These are phyloP conservation scores for Philereme transversata DNA, from an alignment of 2,888 invertebrate species.

Conservation along the genomic window DNA sequence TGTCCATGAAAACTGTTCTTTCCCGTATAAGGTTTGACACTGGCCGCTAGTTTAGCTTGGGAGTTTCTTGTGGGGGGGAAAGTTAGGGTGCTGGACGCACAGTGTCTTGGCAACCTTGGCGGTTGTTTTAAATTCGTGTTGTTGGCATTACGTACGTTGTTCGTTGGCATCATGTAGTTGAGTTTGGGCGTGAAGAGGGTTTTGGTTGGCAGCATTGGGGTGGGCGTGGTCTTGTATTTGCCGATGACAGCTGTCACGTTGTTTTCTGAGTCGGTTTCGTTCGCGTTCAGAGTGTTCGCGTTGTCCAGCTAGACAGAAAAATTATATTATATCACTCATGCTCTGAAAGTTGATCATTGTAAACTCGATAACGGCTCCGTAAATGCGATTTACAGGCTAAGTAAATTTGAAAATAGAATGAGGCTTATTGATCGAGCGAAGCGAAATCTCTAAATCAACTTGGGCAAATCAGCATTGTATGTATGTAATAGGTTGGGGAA, in stretches of 20 bases:
- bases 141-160: conserved; percentile 71
- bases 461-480: too few species aligned
- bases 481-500: too few species aligned
- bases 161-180: conserved; percentile 78
- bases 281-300: conserved; percentile 66
- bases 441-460: too few species aligned
- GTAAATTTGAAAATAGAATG: too few species aligned
- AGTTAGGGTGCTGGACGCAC: conserved; percentile 73
- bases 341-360: too few species aligned
- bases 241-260: conserved; percentile 76
- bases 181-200: conserved; percentile 71
- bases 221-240: conserved; percentile 75
- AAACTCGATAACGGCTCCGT: too few species aligned
- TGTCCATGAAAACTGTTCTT: conserved; percentile 75
- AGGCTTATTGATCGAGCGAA: too few species aligned
- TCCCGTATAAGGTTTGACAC: conserved; percentile 67
- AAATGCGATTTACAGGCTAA: too few species aligned
- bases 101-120: conserved; percentile 63
- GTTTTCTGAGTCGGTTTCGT: conserved; percentile 73
- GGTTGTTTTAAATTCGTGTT: conserved; percentile 73
- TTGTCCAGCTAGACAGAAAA: conserved; percentile 79
- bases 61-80: conserved; percentile 77
- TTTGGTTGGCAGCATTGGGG: conserved; percentile 73
- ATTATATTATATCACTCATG: too few species aligned
- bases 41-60: conserved; percentile 58